phyloP scores from a whole-genome alignment of 2,888 invertebrate genomes.

The Ophonus ardosiacus region DNA sequence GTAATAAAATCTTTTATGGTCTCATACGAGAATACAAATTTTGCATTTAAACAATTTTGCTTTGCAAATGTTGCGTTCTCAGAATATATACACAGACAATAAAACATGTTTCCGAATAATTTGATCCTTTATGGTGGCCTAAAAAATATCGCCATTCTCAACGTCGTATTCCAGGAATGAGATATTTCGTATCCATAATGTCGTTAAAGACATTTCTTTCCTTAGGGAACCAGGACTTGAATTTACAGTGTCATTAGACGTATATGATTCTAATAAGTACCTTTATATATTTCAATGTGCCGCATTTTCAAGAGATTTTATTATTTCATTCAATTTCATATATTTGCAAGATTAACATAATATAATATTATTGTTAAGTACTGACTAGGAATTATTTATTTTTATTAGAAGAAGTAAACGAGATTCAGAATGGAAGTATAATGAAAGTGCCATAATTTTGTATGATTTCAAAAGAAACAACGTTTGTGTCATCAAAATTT shows the following conservation, averaged over 20 bases:
- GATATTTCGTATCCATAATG: conserved; percentile 38
- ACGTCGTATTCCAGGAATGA: conserved; percentile 37
- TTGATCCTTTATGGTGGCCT: conserved; percentile 55
- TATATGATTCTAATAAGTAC: not conserved
- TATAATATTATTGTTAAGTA: no score
- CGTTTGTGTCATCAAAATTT: no score
- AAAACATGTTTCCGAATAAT: conserved; percentile 63
- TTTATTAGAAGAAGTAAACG: no score
- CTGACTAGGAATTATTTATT: no score
- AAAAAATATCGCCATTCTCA: conserved; percentile 41
- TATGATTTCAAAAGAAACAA: no score
- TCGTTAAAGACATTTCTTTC: not conserved
- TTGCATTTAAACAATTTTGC: conserved; percentile 63
- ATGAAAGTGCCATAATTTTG: no score
- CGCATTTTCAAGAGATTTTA: no score
- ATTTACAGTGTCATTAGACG: not conserved
- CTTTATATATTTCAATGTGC: not conserved
- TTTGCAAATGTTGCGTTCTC: conserved; percentile 52
- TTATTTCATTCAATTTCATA: no score
- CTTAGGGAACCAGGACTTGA: not conserved
- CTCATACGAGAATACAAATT: conserved; percentile 62
- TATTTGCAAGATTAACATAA: no score
- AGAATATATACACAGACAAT: conserved; percentile 60
- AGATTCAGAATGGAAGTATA: no score
- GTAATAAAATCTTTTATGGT: conserved; percentile 59